A percentile compares a stretch with the other conserved stretches of the same genome.
Evolutionary conservation across 2,888 invertebrate species (phyloP).

Genomic region (Brachylomia viminalis): DNA sequence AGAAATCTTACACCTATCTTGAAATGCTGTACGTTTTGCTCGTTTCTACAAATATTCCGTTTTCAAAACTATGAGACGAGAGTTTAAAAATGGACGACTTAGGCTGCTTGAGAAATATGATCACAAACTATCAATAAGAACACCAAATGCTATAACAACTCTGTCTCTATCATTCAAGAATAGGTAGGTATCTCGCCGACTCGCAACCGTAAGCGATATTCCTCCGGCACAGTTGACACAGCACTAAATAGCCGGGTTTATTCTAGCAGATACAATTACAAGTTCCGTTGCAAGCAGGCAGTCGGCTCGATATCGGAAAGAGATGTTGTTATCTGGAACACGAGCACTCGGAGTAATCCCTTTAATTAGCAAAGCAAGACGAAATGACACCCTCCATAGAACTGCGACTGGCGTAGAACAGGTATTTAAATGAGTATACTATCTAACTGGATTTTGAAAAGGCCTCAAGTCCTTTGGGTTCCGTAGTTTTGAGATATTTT

Average conservation of each 20-base stretch:
- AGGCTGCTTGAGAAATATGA: neutral
- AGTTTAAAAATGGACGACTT: neutral
- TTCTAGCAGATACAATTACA: conserved; percentile 75
- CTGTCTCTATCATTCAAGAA: neutral
- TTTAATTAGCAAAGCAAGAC: conserved; percentile 81
- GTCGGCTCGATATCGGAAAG: conserved; percentile 72
- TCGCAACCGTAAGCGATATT: conserved; percentile 39
- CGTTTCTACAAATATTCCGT: neutral
- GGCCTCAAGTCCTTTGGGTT: neutral
- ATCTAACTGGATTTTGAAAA: neutral
- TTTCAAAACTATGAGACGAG: neutral
- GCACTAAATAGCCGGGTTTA: conserved; percentile 69
- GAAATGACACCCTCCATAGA: conserved; percentile 71
- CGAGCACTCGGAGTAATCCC: conserved; percentile 78
- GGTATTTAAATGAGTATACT: conserved; percentile 28
- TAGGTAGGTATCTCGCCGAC: neutral
- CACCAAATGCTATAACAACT: neutral
- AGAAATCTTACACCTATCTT: conserved; percentile 13
- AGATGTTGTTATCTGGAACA: conserved; percentile 75
- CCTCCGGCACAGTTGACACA: conserved; percentile 65
- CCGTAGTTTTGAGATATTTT: neutral
- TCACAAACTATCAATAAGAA: neutral
- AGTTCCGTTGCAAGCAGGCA: conserved; percentile 67
- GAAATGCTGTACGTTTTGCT: conserved; percentile 4
- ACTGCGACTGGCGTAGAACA: conserved; percentile 42